A percentile compares a stretch with the other conserved stretches of the same genome.
Evolutionary conservation across 2,113 vertebrate genomes (phyloP).

Genomic region (Atlantisia rogersi): DNA sequence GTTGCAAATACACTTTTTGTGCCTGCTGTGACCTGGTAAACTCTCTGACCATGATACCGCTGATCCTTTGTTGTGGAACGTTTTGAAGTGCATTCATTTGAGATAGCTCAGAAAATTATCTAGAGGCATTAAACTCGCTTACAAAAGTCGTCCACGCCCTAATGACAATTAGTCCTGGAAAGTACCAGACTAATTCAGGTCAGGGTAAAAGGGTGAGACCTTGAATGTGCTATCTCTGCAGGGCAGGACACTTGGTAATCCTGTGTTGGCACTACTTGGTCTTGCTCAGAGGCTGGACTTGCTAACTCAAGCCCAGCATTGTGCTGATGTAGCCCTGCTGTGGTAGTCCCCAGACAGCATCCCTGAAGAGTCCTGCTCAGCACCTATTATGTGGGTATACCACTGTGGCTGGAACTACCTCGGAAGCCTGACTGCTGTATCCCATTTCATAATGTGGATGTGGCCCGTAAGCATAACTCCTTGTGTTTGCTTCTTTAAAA

Average conservation of each 20-base stretch:
- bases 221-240: neutral
- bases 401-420: neutral
- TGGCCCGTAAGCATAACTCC: neutral
- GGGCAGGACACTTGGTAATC: too few species aligned
- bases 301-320: neutral
- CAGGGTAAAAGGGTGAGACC: neutral
- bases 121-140: neutral
- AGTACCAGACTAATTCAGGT: neutral
- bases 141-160: neutral
- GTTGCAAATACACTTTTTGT: neutral
- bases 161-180: neutral
- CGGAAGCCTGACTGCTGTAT: accelerated
- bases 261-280: neutral
- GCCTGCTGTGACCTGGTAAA: neutral
- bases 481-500: neutral
- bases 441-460: too few species aligned
- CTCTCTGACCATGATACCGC: neutral
- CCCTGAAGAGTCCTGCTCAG: neutral
- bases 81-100: neutral
- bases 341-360: neutral
- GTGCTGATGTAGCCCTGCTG: neutral
- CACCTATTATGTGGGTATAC: accelerated
- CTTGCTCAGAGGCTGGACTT: neutral
- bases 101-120: neutral
- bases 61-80: neutral